Base-by-base conservation (phyloP, 2,113 vertebrate species). In the Boulengeromyrus knoepffleri region DNA sequence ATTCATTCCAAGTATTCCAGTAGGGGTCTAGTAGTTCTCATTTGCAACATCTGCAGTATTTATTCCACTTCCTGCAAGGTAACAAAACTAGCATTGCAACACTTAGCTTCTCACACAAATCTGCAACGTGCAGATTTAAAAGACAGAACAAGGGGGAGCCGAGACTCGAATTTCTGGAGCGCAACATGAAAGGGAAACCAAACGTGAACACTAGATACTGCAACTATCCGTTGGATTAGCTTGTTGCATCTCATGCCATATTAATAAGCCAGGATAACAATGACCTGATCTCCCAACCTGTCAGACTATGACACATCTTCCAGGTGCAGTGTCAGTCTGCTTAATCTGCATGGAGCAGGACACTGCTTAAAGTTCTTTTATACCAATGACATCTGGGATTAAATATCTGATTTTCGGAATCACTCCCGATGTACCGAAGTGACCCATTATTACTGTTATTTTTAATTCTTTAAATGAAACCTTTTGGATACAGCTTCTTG, bases 381-480 rank as follows among this genome's bases (percentile, higher is more conserved):
- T 49, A 52, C 12, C 49, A 17, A 36, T 85, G 39, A 56, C 56
- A 52, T 80, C 62, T 88, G 24, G 1, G 36, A 53, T 49, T 42
- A 83, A 80, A 77, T 39, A n/a, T 36, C 19, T 45, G 31, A 21
- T 90, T 87, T 27, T 6, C 24, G 27, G 24, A 21, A 52, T 84
- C 52, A 39, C 39, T 45, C 66, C 24, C 17, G 39, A 62, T 3
- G 56, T 62, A 24, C 31, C 13, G 7, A 52, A 15, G 13, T 42
- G 3, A 88, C 46, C 53, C 36, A 39, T 21, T 9, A 62, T 31
- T 47, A 85, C n/a, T 36, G 2, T 36, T 42, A 10, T 45, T 88
- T 62, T 39, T 74, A 87, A 66, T 74, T 74, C 56, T 39, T 85
- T 70, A 87, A 50, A 87, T 47, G 24, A 87, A 87, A 66, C 84